Conservation (phyloP, 2,113 vertebrate genomes). For the Bolborhynchus lineola region DNA sequence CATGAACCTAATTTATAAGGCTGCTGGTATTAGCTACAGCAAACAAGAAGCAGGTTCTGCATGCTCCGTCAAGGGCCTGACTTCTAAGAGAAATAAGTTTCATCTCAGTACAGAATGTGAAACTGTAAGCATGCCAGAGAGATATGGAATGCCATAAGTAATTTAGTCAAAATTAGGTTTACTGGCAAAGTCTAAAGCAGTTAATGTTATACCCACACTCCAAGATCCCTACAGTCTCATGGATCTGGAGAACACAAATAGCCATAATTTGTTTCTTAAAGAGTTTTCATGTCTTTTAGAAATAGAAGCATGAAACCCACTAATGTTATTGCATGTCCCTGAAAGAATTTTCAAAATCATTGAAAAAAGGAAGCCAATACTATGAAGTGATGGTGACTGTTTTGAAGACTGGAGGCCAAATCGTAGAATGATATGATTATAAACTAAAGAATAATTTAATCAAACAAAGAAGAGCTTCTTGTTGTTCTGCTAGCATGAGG, state of each 20-base stretch:
- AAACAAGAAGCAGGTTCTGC: background rate
- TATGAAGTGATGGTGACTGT: background rate
- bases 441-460: background rate
- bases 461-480: background rate
- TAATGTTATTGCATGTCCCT: background rate
- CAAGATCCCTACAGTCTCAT: background rate
- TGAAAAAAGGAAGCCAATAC: background rate
- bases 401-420: background rate
- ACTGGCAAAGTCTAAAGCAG: background rate
- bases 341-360: background rate
- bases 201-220: background rate
- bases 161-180: background rate
- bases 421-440: background rate
- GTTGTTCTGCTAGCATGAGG: background rate
- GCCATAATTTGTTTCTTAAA: background rate
- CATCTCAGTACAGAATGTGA: background rate
- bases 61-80: background rate
- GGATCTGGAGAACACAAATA: background rate
- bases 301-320: background rate
- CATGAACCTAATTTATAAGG: background rate
- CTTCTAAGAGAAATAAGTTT: background rate
- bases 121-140: background rate
- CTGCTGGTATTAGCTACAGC: background rate
- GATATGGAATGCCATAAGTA: background rate
- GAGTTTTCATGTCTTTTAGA: background rate